phyloP scores from a whole-genome alignment of 1,140 invertebrate species.

The Zaprionus vittiger region DNA sequence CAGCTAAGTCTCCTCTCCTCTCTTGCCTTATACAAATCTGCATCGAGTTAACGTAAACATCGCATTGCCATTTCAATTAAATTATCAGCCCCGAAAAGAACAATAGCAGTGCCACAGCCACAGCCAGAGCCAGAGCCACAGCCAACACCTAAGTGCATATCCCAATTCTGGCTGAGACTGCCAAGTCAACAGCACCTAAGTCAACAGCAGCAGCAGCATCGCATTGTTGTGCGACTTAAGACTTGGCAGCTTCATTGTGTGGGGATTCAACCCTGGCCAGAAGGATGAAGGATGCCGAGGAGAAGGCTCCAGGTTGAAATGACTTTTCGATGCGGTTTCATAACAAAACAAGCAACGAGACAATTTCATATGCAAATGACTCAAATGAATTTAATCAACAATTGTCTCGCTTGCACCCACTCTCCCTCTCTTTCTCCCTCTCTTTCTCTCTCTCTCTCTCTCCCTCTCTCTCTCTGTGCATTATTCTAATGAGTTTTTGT shows the following conservation, averaged over 20 bases:
- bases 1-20: too few species aligned
- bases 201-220: constrained; percentile 45
- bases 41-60: constrained; percentile 54
- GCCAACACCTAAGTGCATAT: constrained; percentile 67
- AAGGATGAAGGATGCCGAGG: constrained; percentile 31
- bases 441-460: constrained; percentile 27
- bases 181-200: constrained; percentile 67
- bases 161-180: constrained; percentile 35
- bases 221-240: constrained; percentile 78
- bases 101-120: constrained; percentile 17
- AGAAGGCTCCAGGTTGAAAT: constrained; percentile 38
- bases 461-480: constrained; percentile 39
- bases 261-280: constrained; percentile 48
- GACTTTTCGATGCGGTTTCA: constrained; percentile 77
- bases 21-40: constrained; percentile 28
- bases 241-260: constrained; percentile 78
- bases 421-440: neutral
- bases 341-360: constrained; percentile 66
- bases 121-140: neutral
- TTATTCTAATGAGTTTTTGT: constrained; percentile 81
- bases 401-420: constrained; percentile 55
- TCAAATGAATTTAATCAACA: constrained; percentile 82
- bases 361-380: constrained; percentile 80
- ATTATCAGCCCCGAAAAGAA: constrained; percentile 68
- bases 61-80: constrained; percentile 71